Evolutionary conservation across 1,140 invertebrate species (phyloP).

Genomic region (Parapsyche elsis): DNA sequence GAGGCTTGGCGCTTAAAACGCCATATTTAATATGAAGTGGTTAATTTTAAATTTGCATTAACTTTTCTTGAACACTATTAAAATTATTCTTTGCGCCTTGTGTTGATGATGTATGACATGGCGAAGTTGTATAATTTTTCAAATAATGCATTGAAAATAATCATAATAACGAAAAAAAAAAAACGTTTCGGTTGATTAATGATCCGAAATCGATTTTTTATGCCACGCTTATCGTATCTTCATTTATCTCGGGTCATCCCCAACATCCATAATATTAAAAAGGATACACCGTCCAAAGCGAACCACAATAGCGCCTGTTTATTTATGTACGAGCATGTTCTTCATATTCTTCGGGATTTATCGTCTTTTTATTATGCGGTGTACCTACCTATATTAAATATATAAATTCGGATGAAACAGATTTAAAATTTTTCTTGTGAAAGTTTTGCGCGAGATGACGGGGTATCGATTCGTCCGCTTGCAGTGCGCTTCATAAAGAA

Average conservation of each 20-base stretch:
- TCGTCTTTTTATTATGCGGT: not conserved
- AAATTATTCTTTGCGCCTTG: not conserved
- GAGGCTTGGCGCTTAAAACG: too few species aligned
- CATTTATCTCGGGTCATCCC: constrained; percentile 45
- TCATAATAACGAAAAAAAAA: not conserved
- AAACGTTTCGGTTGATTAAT: constrained; percentile 44
- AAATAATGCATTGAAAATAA: constrained; percentile 36
- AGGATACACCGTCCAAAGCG: constrained; percentile 27
- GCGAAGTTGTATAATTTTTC: constrained; percentile 43
- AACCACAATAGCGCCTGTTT: constrained; percentile 9
- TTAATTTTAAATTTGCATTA: too few species aligned
- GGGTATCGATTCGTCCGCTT: not conserved
- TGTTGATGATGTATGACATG: constrained; percentile 37
- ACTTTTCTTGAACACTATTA: not conserved
- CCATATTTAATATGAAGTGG: too few species aligned
- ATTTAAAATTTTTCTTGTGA: not conserved
- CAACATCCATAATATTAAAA: constrained; percentile 46
- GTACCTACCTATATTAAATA: not conserved
- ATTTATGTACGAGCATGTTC: constrained; percentile 12
- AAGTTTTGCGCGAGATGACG: not conserved
- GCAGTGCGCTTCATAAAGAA: not conserved
- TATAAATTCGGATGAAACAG: not conserved
- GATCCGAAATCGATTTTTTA: constrained; percentile 47
- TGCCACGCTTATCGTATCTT: constrained; percentile 46
- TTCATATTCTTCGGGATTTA: constrained; percentile 17